A percentile compares a stretch with the other conserved stretches of the same genome.
Evolutionary conservation across 2,797 vertebrate species (phyloP).

Genomic region (Telmatherina bonti): DNA sequence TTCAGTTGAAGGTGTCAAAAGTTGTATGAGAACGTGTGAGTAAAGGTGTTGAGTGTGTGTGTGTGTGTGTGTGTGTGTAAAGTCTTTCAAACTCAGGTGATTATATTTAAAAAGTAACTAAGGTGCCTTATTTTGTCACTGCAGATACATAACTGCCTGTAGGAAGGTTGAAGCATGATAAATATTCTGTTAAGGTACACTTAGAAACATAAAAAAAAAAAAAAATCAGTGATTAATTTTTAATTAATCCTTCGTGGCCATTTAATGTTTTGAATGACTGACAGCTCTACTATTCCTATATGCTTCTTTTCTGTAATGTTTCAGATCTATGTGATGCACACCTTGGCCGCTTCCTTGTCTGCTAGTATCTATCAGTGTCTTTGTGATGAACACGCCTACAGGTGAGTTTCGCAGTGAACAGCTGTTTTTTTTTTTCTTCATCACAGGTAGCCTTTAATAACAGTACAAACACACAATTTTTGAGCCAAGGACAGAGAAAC

Average conservation of each 20-base stretch:
- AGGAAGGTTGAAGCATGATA: background rate
- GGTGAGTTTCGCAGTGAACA: conserved; percentile 82
- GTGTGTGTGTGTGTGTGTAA: no score
- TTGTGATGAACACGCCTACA: conserved; percentile 93
- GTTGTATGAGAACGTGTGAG: background rate
- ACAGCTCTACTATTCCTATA: background rate
- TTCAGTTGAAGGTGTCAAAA: background rate
- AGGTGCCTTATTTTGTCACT: background rate
- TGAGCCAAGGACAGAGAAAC: no score
- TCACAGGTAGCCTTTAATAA: background rate
- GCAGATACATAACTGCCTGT: background rate
- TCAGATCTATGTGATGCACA: conserved; percentile 96
- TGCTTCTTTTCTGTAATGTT: background rate
- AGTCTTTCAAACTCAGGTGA: background rate
- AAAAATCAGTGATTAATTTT: no score
- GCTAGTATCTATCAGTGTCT: conserved; percentile 99
- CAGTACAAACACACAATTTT: background rate
- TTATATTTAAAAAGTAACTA: background rate
- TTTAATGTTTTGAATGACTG: background rate
- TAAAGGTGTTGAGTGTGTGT: no score
- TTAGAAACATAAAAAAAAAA: background rate
- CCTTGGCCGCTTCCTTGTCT: conserved; percentile 95
- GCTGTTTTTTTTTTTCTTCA: no score
- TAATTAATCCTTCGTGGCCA: no score
- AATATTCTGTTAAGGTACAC: background rate